Evolutionary conservation across 1,140 invertebrate species (phyloP), one percentile per base, ranked within the genome.

Genomic region (Drosophila cardini): DNA sequence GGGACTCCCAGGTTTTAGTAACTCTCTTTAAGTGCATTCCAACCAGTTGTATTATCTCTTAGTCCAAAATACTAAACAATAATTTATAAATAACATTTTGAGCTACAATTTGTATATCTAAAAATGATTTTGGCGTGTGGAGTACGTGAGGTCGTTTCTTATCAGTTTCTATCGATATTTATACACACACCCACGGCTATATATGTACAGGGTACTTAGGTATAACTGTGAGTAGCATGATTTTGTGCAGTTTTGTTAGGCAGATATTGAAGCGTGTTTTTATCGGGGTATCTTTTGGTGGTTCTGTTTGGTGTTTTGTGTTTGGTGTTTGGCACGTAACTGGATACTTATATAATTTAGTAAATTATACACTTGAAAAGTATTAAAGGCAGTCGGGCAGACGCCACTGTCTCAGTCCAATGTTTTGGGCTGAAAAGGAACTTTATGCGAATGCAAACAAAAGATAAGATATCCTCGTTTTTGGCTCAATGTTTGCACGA

Each of bases 311-410:
- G n/a, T n/a, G n/a, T 58, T 55, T 64, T 77, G 78, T 80, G 43
- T 48, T 48, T 65, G 63, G 46, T 15, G 52, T 26, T 30, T 8
- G 68, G 56, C 80, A 89, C 69, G 84, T 89, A 89, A 89, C 71
- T 70, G 78, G 85, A 89, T 89, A 84, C 80, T 89, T 89, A 89
- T 90, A 89, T 84, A 89, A 89, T 89, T 90, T 89, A 43, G 46
- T 90, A 89, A 87, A 89, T 87, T 89, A 89, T 89, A 83, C 76
- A 87, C 84, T 87, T 87, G 79, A 89, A 87, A 79, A 87, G 83
- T 87, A 89, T 89, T 84, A 89, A 76, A 89, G 80, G 72, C 75
- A 68, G 71, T 50, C 82, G 45, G 18, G 57, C 55, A 67, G 74
- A 62, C 74, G 62, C 60, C 62, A 48, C 13, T 45, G n/a, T 32